phyloP scores from a whole-genome alignment of 2,113 vertebrate species.

The Scolopax mira region DNA sequence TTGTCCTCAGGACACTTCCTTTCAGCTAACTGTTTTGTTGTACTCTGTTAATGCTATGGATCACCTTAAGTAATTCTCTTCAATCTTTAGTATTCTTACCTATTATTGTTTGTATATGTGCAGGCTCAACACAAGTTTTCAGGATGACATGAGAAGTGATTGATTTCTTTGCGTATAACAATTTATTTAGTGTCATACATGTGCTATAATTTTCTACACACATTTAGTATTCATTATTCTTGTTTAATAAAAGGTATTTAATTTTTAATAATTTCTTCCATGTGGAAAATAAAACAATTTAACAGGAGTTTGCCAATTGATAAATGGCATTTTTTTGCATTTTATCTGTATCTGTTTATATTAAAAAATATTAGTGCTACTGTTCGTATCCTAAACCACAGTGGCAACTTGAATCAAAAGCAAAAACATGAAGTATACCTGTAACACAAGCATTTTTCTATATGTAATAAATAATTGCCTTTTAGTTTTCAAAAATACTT shows the following conservation, averaged over 20 bases:
- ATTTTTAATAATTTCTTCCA: not conserved
- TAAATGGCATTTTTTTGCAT: not conserved
- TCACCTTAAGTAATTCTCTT: not conserved
- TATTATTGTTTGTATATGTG: not conserved
- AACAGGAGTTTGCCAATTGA: not conserved
- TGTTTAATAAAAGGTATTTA: not conserved
- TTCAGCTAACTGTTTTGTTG: not conserved
- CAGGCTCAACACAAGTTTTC: not conserved
- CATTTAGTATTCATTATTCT: not conserved
- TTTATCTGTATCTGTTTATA: not conserved
- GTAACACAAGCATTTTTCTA: conserved; percentile 4
- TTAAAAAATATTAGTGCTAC: not conserved
- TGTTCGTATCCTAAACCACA: not conserved
- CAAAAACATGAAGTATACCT: not conserved
- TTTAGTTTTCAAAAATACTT: conserved; percentile 28
- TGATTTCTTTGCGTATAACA: not conserved
- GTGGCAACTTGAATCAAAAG: not conserved
- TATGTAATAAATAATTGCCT: not conserved
- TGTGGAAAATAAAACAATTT: not conserved
- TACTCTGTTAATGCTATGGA: not conserved
- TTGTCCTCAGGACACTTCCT: not conserved
- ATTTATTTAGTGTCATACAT: not conserved
- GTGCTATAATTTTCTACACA: not conserved
- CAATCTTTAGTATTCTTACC: not conserved
- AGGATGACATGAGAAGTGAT: not conserved